Evolutionary conservation across 2,113 vertebrate species (phyloP).

Genomic region (Origma solitaria): DNA sequence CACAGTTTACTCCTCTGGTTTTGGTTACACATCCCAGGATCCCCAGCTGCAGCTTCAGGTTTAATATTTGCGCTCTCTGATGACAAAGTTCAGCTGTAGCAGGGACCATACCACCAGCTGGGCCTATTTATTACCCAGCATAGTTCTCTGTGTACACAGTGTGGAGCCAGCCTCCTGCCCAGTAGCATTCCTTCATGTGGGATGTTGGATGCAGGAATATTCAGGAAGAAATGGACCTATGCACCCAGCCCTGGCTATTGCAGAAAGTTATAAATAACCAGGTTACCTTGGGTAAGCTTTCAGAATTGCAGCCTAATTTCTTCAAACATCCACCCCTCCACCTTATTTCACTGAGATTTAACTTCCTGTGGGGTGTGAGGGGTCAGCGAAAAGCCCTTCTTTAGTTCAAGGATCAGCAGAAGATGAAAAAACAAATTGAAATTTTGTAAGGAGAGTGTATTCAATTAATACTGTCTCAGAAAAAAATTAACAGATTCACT

Average conservation of each 20-base stretch:
- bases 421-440: background rate
- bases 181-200: background rate
- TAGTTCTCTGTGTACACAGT: accelerated
- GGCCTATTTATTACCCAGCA: background rate
- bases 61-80: background rate
- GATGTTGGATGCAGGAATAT: background rate
- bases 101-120: background rate
- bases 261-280: background rate
- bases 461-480: background rate
- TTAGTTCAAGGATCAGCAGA: background rate
- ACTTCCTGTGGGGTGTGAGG: background rate
- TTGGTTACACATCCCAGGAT: background rate
- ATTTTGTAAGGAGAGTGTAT: background rate
- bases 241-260: background rate
- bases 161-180: background rate
- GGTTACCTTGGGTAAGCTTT: constrained; percentile 9
- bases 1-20: background rate
- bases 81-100: background rate
- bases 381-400: background rate
- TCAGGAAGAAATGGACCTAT: background rate
- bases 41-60: background rate
- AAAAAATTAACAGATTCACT: background rate
- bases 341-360: background rate
- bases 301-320: background rate
- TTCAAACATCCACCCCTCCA: background rate